phyloP scores from a whole-genome alignment of 2,113 vertebrate genomes.

The Sylvietta virens region DNA sequence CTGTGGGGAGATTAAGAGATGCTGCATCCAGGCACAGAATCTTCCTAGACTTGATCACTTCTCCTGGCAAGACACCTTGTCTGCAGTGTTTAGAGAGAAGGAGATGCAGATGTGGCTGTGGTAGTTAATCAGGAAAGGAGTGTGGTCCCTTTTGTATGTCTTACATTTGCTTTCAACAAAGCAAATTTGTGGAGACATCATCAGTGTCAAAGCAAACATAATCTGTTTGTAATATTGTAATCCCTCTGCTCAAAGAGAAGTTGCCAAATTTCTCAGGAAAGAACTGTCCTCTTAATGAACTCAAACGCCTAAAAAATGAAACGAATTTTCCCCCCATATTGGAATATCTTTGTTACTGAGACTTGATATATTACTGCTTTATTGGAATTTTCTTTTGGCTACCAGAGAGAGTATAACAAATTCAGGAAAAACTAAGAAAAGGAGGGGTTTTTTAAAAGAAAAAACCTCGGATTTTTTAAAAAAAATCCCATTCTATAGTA shows the following conservation, averaged over 20 bases:
- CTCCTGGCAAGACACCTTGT: neutral
- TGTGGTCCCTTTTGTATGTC: neutral
- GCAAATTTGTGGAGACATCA: neutral
- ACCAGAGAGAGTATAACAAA: neutral
- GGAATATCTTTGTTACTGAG: neutral
- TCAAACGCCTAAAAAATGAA: neutral
- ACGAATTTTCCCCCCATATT: rapidly evolving
- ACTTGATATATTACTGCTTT: neutral
- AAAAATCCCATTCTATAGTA: neutral
- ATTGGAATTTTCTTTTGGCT: neutral
- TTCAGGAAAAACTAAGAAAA: neutral
- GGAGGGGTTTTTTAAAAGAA: rapidly evolving
- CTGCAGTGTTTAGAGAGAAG: neutral
- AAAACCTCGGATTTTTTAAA: neutral
- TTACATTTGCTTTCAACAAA: neutral
- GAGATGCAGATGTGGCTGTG: neutral
- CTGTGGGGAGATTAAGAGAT: neutral
- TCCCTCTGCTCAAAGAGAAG: neutral
- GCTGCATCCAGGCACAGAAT: neutral
- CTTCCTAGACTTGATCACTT: neutral
- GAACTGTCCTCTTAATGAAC: neutral
- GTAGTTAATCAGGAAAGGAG: neutral
- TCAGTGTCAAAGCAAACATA: neutral
- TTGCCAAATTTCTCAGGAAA: neutral
- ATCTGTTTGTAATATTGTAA: neutral